Evolutionary conservation across 2,888 invertebrate species (phyloP).

Genomic region (Troides oblongomaculatus): DNA sequence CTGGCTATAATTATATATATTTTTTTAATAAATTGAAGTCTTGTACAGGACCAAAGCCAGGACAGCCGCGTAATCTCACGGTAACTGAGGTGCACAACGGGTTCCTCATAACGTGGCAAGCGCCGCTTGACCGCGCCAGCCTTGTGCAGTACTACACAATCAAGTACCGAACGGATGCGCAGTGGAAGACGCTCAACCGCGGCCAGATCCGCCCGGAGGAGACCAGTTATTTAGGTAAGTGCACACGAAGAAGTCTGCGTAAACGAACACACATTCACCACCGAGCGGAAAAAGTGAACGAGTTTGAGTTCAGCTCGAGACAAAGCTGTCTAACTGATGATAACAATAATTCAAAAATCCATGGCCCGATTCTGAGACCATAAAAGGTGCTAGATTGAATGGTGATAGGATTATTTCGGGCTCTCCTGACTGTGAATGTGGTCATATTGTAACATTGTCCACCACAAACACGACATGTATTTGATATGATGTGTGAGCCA

Average conservation of each 20-base stretch:
- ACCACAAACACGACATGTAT: no score
- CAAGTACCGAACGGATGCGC: slow-evolving; percentile 93
- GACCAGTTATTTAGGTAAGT: slow-evolving; percentile 89
- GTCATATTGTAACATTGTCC: no score
- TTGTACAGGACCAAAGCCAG: slow-evolving; percentile 91
- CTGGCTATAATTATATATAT: neutral
- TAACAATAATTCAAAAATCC: no score
- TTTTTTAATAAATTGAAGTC: neutral
- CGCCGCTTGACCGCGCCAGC: slow-evolving; percentile 88
- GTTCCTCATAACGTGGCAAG: slow-evolving; percentile 94
- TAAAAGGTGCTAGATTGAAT: no score
- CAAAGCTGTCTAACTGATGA: no score
- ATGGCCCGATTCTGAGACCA: no score
- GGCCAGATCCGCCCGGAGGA: slow-evolving; percentile 94
- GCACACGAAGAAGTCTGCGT: neutral
- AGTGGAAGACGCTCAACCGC: slow-evolving; percentile 93
- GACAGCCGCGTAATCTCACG: slow-evolving; percentile 93
- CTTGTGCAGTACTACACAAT: slow-evolving; percentile 94
- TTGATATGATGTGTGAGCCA: no score
- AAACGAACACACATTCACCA: neutral
- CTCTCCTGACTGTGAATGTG: no score
- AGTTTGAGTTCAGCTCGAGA: no score
- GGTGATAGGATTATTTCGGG: no score
- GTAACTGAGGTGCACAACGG: slow-evolving; percentile 94
- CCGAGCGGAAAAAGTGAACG: no score